phyloP scores from a whole-genome alignment of 1,140 invertebrate genomes.

The Ips nitidus region DNA sequence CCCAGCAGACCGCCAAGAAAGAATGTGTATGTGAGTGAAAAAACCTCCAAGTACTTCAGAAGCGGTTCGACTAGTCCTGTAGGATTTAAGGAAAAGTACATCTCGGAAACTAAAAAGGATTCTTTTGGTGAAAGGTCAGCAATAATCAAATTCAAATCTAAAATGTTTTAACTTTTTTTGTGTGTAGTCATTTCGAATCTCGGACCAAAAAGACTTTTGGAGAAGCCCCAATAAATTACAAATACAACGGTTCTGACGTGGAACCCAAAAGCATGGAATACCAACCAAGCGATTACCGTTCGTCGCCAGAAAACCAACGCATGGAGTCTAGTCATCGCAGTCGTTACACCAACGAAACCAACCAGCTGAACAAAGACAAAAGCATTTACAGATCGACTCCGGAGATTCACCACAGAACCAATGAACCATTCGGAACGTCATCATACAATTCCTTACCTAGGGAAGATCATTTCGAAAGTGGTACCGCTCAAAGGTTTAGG shows the following conservation, averaged over 20 bases:
- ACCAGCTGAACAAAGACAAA: conserved; percentile 53
- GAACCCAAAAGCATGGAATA: conserved; percentile 67
- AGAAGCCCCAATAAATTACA: conserved; percentile 30
- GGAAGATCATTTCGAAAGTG: conserved; percentile 49
- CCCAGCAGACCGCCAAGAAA: conserved; percentile 53
- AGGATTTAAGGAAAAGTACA: conserved; percentile 56
- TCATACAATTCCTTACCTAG: conserved; percentile 59
- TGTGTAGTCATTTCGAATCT: conserved; percentile 57
- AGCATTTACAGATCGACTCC: conserved; percentile 61
- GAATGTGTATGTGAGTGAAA: conserved; percentile 57
- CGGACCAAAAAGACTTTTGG: conserved; percentile 54
- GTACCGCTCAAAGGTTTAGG: conserved; percentile 52
- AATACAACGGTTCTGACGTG: conserved; percentile 54
- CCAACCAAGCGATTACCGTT: conserved; percentile 59
- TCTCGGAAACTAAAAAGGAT: conserved; percentile 56
- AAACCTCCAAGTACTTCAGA: conserved; percentile 55
- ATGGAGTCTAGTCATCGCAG: conserved; percentile 57
- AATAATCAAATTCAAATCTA: not conserved
- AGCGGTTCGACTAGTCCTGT: conserved; percentile 53
- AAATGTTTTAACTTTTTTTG: not conserved
- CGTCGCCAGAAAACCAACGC: conserved; percentile 60
- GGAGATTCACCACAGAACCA: conserved; percentile 54
- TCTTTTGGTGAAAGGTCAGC: conserved; percentile 37
- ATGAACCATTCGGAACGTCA: conserved; percentile 38
- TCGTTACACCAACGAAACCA: conserved; percentile 51